Evolutionary conservation across 2,888 invertebrate genomes (phyloP), one percentile per base, ranked within the genome.

Genomic region (Agrilus cyanescens): DNA sequence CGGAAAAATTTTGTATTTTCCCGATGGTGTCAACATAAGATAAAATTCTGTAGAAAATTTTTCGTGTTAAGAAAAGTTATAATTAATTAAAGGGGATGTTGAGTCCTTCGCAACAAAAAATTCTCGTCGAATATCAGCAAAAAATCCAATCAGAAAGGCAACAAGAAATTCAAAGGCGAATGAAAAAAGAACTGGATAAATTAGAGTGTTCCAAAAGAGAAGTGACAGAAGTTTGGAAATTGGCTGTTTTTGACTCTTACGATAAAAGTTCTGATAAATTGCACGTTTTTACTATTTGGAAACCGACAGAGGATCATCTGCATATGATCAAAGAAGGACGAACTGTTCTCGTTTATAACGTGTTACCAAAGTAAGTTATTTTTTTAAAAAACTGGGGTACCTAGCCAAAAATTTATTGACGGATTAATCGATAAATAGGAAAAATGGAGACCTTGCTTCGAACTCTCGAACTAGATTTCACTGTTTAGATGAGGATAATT

Each of bases 201-300:
- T 42, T 53, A 29, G 47, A 48, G 33, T 44, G 50, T 35, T 14
- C 40, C 2, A 49, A 53, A 14, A 60, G 72, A 30, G 57, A 69
- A 37, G 70, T 72, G 12, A 60, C 62, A 8, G 53, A 68, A 2
- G 55, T 74, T 38, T 52, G 69, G 39, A 72, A 68, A 57, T 51
- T 73, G 41, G 61, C 69, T 25, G 57, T 73, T 8, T 53, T 68
- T 25, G 71, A 73, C 50, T 61, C 61, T 35, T 55, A 53, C 3
- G 46, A 50, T 4, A 31, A 41, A 18, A 40, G 41, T 20, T 46
- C 54, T 2, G 47, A 61, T 4, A 57, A 57, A 18, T 58, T 58
- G 42, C 72, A 69, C 4, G 61, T 74, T 56, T 62, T 85, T 50
- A 78, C 80, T 6, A 68, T 86, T 45, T 88, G 87, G 87, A 72